Conservation (phyloP, 2,113 vertebrate genomes). For the Lichenostomus cassidix region DNA sequence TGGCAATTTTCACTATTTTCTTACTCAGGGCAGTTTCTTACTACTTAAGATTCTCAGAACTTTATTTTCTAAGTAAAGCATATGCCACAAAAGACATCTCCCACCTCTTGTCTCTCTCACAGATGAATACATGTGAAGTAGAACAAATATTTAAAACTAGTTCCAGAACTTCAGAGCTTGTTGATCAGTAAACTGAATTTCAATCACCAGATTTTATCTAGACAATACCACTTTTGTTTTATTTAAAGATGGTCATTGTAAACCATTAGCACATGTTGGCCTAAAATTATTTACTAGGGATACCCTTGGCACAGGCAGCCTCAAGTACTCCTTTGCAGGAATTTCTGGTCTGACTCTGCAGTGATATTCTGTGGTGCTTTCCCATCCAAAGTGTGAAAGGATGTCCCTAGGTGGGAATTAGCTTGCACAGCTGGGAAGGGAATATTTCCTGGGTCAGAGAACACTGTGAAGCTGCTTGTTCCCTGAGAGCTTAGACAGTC, state of each 20-base stretch:
- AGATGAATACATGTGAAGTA: not conserved
- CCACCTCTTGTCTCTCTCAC: not conserved
- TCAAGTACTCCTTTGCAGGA: not conserved
- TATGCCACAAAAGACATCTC: not conserved
- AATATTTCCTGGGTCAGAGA: not conserved
- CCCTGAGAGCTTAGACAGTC: not conserved
- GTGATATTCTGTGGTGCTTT: not conserved
- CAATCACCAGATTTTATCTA: not conserved
- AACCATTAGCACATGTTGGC: not conserved
- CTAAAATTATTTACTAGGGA: not conserved
- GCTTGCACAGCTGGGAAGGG: not conserved
- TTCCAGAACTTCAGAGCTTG: not conserved
- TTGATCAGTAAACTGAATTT: not conserved
- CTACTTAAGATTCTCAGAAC: not conserved
- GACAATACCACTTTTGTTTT: not conserved
- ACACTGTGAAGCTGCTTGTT: not conserved
- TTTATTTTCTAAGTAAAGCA: not conserved
- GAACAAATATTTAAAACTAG: not conserved
- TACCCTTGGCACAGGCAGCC: not conserved
- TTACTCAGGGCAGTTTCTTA: not conserved
- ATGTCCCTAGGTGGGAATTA: not conserved
- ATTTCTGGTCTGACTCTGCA: not conserved
- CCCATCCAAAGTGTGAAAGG: not conserved
- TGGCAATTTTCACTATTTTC: conserved; percentile 15
- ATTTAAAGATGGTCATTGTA: not conserved